Percentiles rank a stretch among this genome's conserved stretches.
phyloP scores from a whole-genome alignment of 1,140 invertebrate species.

The Helicoverpa armigera region DNA sequence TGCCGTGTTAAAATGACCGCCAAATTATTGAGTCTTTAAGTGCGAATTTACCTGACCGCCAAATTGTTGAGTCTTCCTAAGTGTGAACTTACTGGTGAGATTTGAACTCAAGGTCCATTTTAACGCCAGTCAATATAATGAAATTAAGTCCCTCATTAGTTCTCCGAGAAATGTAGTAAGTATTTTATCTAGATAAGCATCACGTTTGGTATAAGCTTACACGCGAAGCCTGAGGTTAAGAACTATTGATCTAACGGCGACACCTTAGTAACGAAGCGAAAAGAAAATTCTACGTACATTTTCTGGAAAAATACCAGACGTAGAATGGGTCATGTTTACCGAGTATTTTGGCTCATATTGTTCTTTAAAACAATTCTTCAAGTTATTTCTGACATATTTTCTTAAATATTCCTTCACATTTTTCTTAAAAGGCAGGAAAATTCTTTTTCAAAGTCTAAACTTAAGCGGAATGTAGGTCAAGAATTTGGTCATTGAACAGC shows the following conservation, averaged over 20 bases:
- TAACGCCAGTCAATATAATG: neutral
- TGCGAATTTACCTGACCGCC: too few species aligned
- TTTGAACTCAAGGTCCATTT: neutral
- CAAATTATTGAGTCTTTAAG: neutral
- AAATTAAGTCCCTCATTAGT: slow-evolving; percentile 11
- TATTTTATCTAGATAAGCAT: slow-evolving; percentile 38
- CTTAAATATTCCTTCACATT: neutral
- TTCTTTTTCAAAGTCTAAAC: neutral
- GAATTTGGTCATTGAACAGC: slow-evolving; percentile 30
- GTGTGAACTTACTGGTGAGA: neutral
- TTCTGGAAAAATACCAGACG: neutral
- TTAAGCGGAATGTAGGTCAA: slow-evolving; percentile 33
- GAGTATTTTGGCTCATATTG: neutral
- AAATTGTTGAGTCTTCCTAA: neutral
- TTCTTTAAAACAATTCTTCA: neutral
- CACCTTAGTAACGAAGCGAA: slow-evolving; percentile 4
- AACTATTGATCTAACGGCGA: slow-evolving; percentile 39
- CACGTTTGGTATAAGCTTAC: slow-evolving; percentile 6
- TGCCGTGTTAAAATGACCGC: neutral
- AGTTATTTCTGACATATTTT: neutral
- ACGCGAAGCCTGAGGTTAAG: slow-evolving; percentile 36
- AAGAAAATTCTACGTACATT: neutral
- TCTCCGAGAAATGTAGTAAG: neutral
- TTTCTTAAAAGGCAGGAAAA: neutral
- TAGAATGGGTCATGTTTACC: neutral